Base-by-base conservation (phyloP, 53 echinoderm and acorn worm species). In the Echinometra lucunter region DNA sequence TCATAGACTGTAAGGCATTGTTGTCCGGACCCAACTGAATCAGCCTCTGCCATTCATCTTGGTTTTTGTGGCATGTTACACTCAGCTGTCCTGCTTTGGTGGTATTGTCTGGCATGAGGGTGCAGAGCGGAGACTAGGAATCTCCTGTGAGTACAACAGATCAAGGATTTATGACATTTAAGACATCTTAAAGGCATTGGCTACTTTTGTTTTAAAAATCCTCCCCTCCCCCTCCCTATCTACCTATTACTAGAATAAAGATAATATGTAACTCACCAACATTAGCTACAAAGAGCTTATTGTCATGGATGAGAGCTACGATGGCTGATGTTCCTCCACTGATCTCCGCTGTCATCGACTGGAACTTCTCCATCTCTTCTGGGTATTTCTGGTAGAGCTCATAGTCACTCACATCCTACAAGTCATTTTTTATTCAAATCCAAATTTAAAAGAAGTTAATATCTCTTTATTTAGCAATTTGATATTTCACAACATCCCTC, bases 261-360 rank as follows among this genome's bases (percentile, higher is more conserved):
- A 53, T 13, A 11, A 53, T 11, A 53, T 16, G 28, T 1, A 21
- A 96, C 99, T 96, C 95, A 99, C 99, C 99, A 17, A 99, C 99
- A 95, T 97, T 99, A 67, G 98, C 99, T 32, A 99, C 96, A 94
- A 95, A 99, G 25, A 99, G 96, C 81, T 97, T 99, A 55, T 95
- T 92, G 57, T 89, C 93, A 74, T 97, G 94, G 30, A 98, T 96
- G 5, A 99, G 97, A 23, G 98, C 89, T 6, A 99, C 95, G 74
- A 98, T 97, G 30, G 98, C 96, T 3, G 97, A 97, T 23, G 99
- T 95, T 17, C 99, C 99, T 69, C 97, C 97, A 32, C 91, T 95
- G 37, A 99, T 96, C 37, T 95, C 95, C 55, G 49, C 90, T 15
- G 98, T 97, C 72, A 99, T 80, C 1, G 53, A 32, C 58, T 95